Evolutionary conservation across 2,113 vertebrate species (phyloP).

Genomic region (Ceyx melanurus): DNA sequence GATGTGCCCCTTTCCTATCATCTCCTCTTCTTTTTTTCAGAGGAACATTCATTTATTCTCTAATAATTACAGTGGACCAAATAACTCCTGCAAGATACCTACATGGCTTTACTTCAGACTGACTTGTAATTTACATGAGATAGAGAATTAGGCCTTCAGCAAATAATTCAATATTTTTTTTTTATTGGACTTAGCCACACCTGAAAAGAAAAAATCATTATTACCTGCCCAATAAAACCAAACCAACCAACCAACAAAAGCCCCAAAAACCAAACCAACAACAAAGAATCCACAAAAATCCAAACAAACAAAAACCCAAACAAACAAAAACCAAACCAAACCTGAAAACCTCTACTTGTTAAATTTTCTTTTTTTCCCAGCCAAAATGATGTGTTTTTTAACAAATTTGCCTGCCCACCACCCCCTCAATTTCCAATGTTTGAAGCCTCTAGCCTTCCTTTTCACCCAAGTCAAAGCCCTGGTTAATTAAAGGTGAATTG

Average conservation of each 20-base stretch:
- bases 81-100: neutral
- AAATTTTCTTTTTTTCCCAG: neutral
- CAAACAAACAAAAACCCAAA: no score
- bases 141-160: neutral
- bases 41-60: neutral
- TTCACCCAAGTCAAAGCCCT: neutral
- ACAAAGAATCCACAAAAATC: neutral
- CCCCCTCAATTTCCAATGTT: neutral
- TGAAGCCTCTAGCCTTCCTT: neutral
- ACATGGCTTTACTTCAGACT: neutral
- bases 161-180: neutral
- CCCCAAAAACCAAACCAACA: neutral
- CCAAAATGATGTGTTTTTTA: neutral
- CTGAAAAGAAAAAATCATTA: neutral
- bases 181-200: neutral
- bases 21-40: neutral
- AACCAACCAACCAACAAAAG: neutral
- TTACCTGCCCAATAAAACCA: neutral
- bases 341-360: neutral
- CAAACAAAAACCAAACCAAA: neutral
- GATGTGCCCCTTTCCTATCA: neutral
- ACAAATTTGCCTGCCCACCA: neutral
- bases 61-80: neutral
- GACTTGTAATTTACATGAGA: neutral
- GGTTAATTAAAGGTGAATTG: neutral